Evolutionary conservation across 2,113 vertebrate species (phyloP), one percentile per base, ranked within the genome.

Genomic region (Pardalotus punctatus): DNA sequence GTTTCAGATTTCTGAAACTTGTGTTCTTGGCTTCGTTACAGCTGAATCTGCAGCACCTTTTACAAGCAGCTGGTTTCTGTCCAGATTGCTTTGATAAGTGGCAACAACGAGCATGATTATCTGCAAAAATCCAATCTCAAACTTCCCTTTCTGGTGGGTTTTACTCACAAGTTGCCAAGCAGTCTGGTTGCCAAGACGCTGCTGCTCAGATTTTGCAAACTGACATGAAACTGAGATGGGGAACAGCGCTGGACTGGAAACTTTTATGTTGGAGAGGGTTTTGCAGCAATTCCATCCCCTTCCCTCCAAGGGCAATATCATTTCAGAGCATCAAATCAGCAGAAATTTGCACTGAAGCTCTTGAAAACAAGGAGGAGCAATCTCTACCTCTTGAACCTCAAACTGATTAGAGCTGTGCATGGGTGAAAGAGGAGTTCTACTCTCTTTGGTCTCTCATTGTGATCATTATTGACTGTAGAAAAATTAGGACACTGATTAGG

Each of bases 41-140:
- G 31, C 15, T 82, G 67, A 64, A 72, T 64, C 48, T 67, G 4
- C 29, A 17, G 11, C 35, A 36, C 6, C 33, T 85, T 60, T 72
- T 25, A 65, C 5, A 40, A 72, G 10, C 19, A 18, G 27, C 28
- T 48, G 12, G 1, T 70, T 38, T 67, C 50, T 51, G 8, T 18
- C 10, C 9, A 38, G 25, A 58, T 72, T 43, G 28, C 45, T 83
- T 80, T 86, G 71, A 51, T 88, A 88, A 35, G 31, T 48, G n/a
- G 18, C 36, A 57, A 9, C 0, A 12, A 64, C 31, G 4, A 77
- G 6, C 2, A 0, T 2, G 7, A 42, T 54, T 83, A 58, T 73
- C 53, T 47, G 57, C 60, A 54, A 66, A 90, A 88, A 86, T 56
- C 45, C 73, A 58, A 1, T 54, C 53, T 84, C 47, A 54, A 23